Evolutionary conservation across 2,797 vertebrate genomes (phyloP).

Genomic region (Gastrophryne carolinensis): DNA sequence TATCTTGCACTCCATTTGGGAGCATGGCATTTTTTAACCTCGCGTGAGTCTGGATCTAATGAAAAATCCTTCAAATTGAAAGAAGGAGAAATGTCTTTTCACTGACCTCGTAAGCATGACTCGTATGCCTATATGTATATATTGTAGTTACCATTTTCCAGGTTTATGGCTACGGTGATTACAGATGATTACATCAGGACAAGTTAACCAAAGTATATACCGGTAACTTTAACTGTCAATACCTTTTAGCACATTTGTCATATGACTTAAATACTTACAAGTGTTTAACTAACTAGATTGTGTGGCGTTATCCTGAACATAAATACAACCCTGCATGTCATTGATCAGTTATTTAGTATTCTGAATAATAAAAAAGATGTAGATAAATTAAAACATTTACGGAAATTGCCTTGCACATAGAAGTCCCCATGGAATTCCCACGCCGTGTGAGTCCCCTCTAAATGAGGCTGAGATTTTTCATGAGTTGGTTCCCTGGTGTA

Average conservation of each 20-base stretch:
- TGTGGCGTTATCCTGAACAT: not conserved
- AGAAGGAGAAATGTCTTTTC: no score
- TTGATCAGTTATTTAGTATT: constrained; percentile 12
- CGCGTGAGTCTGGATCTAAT: no score
- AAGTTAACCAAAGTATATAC: no score
- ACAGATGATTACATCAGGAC: no score
- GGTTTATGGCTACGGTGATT: no score
- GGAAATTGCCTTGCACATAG: constrained; percentile 24
- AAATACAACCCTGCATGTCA: not conserved
- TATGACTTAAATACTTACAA: not conserved
- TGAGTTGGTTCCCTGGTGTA: constrained; percentile 41
- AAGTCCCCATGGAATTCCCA: constrained; percentile 18
- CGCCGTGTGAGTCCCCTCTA: constrained; percentile 45
- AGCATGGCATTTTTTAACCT: no score
- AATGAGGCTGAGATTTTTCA: constrained; percentile 47
- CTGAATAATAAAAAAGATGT: constrained; percentile 25
- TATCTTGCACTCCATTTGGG: no score
- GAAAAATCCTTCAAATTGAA: no score
- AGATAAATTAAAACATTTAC: constrained; percentile 49
- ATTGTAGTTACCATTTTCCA: no score
- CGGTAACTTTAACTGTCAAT: not conserved
- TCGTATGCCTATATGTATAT: no score
- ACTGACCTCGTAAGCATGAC: no score
- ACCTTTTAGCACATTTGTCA: not conserved
- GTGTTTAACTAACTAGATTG: constrained; percentile 15